Conservation (phyloP, 2,888 invertebrate species). For the Liodrosophila aerea region DNA sequence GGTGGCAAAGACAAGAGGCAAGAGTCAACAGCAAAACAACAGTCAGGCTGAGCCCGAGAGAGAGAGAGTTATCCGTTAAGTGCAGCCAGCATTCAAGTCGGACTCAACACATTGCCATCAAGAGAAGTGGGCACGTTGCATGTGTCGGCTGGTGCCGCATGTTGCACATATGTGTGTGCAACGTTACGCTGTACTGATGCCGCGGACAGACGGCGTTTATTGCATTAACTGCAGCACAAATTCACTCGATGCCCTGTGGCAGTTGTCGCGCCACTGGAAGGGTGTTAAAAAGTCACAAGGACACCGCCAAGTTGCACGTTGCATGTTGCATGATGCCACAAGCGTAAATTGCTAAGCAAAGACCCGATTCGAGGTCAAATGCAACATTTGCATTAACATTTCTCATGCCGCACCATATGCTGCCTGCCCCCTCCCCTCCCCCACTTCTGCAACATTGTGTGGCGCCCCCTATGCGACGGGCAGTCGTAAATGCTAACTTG, state of each 20-base stretch:
- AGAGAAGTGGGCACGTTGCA: constrained; percentile 14
- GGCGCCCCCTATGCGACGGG: constrained; percentile 38
- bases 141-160: constrained; percentile 58
- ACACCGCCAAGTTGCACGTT: constrained; percentile 49
- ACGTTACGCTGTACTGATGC: constrained; percentile 42
- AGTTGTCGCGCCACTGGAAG: constrained; percentile 32
- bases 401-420: constrained; percentile 11
- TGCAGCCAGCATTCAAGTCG: constrained; percentile 48
- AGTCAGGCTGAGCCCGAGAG: constrained; percentile 4
- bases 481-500: constrained; percentile 55
- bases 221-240: constrained; percentile 51
- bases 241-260: background rate
- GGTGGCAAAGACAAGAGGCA: constrained; percentile 23
- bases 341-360: background rate
- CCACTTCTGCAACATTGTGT: constrained; percentile 69
- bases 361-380: constrained; percentile 44
- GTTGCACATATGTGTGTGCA: constrained; percentile 71
- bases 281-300: constrained; percentile 78
- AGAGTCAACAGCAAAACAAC: background rate
- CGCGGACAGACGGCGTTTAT: constrained; percentile 59
- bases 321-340: constrained; percentile 30
- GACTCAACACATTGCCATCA: constrained; percentile 62
- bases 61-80: constrained; percentile 45
- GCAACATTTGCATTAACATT: constrained; percentile 39
- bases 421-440: background rate